These are phyloP conservation scores for Amphimallon solstitiale DNA, from an alignment of 2,888 invertebrate species.

Conservation along the genomic window DNA sequence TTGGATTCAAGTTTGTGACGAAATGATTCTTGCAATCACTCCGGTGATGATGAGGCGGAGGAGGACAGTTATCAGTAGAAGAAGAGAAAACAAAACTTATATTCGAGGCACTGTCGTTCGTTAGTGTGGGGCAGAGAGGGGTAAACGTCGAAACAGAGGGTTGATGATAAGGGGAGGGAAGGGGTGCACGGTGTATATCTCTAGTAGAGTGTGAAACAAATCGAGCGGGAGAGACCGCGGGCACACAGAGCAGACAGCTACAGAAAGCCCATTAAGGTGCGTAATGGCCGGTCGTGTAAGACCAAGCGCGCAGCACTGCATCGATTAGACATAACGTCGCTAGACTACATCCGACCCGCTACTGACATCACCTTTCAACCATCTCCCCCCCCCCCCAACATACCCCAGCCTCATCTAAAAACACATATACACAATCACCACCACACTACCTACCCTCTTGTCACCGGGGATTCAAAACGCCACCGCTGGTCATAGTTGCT, in stretches of 20 bases:
- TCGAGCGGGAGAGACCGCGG: constrained; percentile 52
- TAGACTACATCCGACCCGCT: constrained; percentile 64
- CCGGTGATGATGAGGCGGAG: not conserved
- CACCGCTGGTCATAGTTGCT: constrained; percentile 31
- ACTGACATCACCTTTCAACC: constrained; percentile 52
- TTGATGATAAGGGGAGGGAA: constrained; percentile 28
- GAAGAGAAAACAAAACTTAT: constrained; percentile 29
- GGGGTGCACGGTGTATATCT: constrained; percentile 38
- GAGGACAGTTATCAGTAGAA: constrained; percentile 12
- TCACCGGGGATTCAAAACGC: constrained; percentile 32
- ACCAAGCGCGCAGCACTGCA: constrained; percentile 76
- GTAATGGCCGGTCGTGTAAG: constrained; percentile 76
- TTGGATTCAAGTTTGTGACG: constrained; percentile 26
- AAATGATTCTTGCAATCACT: constrained; percentile 27
- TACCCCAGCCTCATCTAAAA: constrained; percentile 20
- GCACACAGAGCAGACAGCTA: constrained; percentile 51
- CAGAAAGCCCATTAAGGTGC: constrained; percentile 76
- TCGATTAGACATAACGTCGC: constrained; percentile 74
- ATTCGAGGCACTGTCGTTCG: constrained; percentile 22
- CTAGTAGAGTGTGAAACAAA: constrained; percentile 53
- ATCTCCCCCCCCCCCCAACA: constrained; percentile 42
- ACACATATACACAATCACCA: constrained; percentile 30
- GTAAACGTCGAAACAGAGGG: constrained; percentile 16
- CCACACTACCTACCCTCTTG: constrained; percentile 14
- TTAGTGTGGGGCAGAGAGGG: constrained; percentile 10